Conservation (phyloP, 2,797 vertebrate species). For the Morus bassanus region DNA sequence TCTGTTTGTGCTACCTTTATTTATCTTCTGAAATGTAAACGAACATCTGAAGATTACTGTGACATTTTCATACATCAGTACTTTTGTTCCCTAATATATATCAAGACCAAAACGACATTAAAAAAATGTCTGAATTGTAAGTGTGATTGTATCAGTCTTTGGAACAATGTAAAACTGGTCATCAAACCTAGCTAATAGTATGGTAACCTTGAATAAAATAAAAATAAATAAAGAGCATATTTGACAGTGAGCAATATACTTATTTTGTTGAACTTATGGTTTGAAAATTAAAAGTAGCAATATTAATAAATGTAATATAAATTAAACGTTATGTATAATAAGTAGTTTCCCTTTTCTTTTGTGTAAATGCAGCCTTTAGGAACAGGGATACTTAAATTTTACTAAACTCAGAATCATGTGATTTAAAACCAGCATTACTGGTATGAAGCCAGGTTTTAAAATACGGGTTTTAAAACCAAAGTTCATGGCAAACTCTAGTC, state of each 20-base stretch:
- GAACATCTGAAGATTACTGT: not conserved
- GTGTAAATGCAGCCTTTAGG: not conserved
- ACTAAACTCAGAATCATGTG: not conserved
- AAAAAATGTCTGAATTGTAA: not conserved
- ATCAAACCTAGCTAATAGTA: not conserved
- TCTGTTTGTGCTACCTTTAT: not conserved
- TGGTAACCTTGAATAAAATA: rapidly evolving
- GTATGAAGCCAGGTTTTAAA: not conserved
- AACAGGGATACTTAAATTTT: not conserved
- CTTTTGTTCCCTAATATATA: not conserved
- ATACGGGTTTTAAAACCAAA: not conserved
- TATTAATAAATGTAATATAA: not conserved
- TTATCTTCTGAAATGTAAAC: not conserved
- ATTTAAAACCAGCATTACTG: not conserved
- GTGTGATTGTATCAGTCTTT: not conserved
- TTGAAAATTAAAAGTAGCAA: not conserved
- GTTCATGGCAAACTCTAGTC: not conserved
- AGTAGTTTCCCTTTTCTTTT: not conserved
- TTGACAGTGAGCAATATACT: not conserved
- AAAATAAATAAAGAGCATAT: not conserved
- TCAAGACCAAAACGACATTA: not conserved
- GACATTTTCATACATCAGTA: not conserved
- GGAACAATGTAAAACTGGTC: not conserved
- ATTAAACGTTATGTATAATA: not conserved
- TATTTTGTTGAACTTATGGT: not conserved